Evolutionary conservation across 2,888 invertebrate genomes (phyloP).

Genomic region (Epistrophe eligans): DNA sequence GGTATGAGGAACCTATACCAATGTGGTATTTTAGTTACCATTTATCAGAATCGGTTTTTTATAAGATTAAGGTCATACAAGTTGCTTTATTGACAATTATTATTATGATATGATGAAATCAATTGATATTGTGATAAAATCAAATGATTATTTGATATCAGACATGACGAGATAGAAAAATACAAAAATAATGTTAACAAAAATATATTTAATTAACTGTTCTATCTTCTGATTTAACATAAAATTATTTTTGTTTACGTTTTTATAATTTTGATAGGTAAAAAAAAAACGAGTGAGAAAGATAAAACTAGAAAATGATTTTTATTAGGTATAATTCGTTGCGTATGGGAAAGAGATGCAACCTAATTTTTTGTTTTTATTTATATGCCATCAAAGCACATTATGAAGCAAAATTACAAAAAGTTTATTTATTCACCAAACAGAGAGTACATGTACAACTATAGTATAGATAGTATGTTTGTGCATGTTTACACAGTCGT

Average conservation of each 20-base stretch:
- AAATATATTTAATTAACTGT: not conserved
- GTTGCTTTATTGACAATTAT: too few species aligned
- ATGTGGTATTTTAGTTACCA: not conserved
- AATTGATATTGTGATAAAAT: not conserved
- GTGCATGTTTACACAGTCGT: too few species aligned
- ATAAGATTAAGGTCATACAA: not conserved
- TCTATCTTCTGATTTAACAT: not conserved
- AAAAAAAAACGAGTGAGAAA: not conserved
- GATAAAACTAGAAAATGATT: not conserved
- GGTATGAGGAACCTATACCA: too few species aligned
- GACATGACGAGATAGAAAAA: not conserved
- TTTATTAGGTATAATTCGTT: not conserved
- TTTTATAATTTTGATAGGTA: not conserved
- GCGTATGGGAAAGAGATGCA: not conserved
- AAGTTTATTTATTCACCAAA: too few species aligned
- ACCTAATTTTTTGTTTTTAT: too few species aligned
- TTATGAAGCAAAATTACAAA: too few species aligned
- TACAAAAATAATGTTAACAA: not conserved
- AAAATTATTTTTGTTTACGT: conserved; percentile 11
- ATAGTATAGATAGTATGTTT: too few species aligned
- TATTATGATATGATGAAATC: not conserved
- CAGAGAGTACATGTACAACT: too few species aligned
- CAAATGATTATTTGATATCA: not conserved
- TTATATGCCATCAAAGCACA: too few species aligned
- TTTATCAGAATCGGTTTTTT: not conserved